These are phyloP conservation scores for Polydrusus tereticollis DNA, from an alignment of 2,888 invertebrate genomes.

Conservation along the genomic window DNA sequence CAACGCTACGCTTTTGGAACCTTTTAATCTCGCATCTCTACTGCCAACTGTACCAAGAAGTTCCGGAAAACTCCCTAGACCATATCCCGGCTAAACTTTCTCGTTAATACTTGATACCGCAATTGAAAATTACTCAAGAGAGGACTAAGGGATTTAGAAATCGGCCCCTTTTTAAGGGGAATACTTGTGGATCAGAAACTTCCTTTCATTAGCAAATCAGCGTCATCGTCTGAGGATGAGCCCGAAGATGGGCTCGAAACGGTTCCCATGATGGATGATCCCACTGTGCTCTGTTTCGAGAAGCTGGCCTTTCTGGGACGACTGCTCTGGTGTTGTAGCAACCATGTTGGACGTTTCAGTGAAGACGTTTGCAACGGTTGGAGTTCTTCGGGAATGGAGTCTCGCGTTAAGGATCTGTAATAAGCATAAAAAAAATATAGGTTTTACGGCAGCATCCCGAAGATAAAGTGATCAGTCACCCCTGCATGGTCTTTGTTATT, in stretches of 20 bases:
- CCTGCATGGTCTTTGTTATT: no score
- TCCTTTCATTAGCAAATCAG: slow-evolving; percentile 63
- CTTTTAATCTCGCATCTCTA: not conserved
- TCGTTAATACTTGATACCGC: slow-evolving; percentile 34
- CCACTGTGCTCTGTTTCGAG: slow-evolving; percentile 73
- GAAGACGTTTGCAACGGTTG: slow-evolving; percentile 55
- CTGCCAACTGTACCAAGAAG: not conserved
- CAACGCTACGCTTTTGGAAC: no score
- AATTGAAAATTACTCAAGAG: slow-evolving; percentile 41
- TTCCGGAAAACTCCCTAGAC: slow-evolving; percentile 5
- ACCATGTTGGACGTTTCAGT: slow-evolving; percentile 62
- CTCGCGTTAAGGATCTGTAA: slow-evolving; percentile 72
- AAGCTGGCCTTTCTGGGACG: slow-evolving; percentile 73
- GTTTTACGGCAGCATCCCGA: no score
- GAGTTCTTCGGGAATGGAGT: slow-evolving; percentile 79
- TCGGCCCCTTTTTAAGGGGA: slow-evolving; percentile 41
- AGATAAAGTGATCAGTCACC: no score
- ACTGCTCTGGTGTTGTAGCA: slow-evolving; percentile 57
- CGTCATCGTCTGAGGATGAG: slow-evolving; percentile 66
- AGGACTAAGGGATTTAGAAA: slow-evolving; percentile 44
- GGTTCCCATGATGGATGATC: slow-evolving; percentile 70
- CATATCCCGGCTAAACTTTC: slow-evolving; percentile 43
- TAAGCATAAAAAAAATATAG: slow-evolving; percentile 1
- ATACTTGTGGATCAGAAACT: slow-evolving; percentile 57
- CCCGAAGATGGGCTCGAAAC: slow-evolving; percentile 72